Conservation (phyloP, 1,140 invertebrate species). For the Oncopodura yosiiana region DNA sequence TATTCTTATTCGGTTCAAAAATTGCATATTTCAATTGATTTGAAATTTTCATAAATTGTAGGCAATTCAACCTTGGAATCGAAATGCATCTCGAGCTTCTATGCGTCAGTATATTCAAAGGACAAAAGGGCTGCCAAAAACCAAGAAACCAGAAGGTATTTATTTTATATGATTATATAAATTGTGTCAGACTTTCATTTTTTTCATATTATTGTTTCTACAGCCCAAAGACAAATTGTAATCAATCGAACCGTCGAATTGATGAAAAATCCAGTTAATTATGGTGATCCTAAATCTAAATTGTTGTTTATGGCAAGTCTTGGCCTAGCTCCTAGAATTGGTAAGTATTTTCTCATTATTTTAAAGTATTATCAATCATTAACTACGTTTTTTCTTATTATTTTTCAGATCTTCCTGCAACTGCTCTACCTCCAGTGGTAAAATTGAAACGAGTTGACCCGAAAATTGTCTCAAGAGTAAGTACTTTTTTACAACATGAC, state of each 20-base stretch:
- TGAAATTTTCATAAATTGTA: too few relatives aligned
- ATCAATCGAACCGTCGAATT: constrained; percentile 17
- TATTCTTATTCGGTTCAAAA: too few relatives aligned
- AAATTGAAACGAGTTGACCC: neutral
- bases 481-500: neutral
- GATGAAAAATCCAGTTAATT: constrained; percentile 13
- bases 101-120: too few relatives aligned
- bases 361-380: neutral
- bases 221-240: too few relatives aligned
- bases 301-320: constrained; percentile 20
- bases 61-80: too few relatives aligned
- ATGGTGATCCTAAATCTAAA: constrained; percentile 14
- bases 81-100: too few relatives aligned
- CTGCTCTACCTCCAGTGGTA: neutral
- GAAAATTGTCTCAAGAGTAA: neutral
- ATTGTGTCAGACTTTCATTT: too few relatives aligned
- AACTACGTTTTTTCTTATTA: neutral
- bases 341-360: neutral
- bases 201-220: too few relatives aligned
- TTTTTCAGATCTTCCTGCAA: neutral
- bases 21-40: too few relatives aligned
- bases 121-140: too few relatives aligned
- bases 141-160: too few relatives aligned
- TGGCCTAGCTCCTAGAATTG: constrained; percentile 11
- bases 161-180: too few relatives aligned